phyloP scores from a whole-genome alignment of 2,888 invertebrate species.

The Mycalesis mineus region DNA sequence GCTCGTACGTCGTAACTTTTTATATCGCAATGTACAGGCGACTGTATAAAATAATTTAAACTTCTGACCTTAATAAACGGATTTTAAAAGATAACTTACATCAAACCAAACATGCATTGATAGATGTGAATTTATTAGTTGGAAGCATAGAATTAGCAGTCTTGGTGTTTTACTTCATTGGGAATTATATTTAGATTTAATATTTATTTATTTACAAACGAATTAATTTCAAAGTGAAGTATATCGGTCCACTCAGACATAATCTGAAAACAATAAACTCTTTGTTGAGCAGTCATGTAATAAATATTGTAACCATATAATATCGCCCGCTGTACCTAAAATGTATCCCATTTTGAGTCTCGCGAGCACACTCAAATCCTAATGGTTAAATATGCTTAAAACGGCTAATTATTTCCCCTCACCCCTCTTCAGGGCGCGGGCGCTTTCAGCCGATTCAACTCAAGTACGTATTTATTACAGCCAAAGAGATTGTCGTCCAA shows the following conservation, averaged over 20 bases:
- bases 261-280: no score
- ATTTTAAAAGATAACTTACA: no score
- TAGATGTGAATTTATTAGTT: no score
- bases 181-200: no score
- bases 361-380: slow-evolving; percentile 10
- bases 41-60: background rate
- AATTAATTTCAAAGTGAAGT: no score
- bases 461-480: slow-evolving; percentile 5
- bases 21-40: background rate
- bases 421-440: background rate
- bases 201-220: no score
- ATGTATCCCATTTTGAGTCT: background rate
- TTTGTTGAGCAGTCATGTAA: no score
- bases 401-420: slow-evolving; percentile 7
- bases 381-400: slow-evolving; percentile 10
- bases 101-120: no score
- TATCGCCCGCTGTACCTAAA: background rate
- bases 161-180: no score
- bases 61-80: no score
- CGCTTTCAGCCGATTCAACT: slow-evolving; percentile 5
- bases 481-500: slow-evolving; percentile 5
- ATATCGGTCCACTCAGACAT: no score
- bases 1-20: slow-evolving; percentile 5
- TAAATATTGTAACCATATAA: background rate
- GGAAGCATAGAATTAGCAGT: no score